Evolutionary conservation across 2,888 invertebrate species (phyloP), one percentile per base, ranked within the genome.

Genomic region (Teleiodes luculella): DNA sequence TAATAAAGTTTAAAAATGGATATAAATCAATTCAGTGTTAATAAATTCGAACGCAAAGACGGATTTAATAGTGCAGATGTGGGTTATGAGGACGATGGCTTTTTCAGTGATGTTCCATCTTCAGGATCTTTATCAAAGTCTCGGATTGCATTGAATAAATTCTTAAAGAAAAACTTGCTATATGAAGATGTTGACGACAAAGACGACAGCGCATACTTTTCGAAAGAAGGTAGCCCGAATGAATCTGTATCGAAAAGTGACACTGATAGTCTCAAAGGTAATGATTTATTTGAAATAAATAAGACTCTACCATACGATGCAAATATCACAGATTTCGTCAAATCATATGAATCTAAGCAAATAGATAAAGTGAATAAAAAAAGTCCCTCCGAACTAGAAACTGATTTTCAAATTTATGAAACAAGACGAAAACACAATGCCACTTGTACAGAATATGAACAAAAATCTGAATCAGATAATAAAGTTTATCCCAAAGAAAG

Each of bases 201-300:
- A 20, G 62, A 71, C 47, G 88, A 89, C 56, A 72, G 72, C 52
- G 83, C 80, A 18, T 88, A 86, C 64, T 87, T 83, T 67, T 84
- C 88, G 30, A 87, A 87, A 64, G 87, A 87, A 67, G 85, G 77
- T 48, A 87, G 83, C 54, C 87, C 88, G 11, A 84, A 80, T 59
- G 77, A 86, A 57, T 82, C 80, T 35, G 74, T 77, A 39, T 69
- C 66, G 14, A 86, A 83, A 74, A 80, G 74, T 68, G 86, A 87
- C 64, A 74, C 83, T 1, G 85, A 86, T 37, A 83, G 86, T 64
- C 49, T 75, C 47, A 76, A 66, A 67, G 85, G 84, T 57, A 47
- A 16, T 33, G 47, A 47, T 0, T 47, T 20, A n/a, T 13, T 24
- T 43, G 7, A 13, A 24, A 28, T 28, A 43, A 43, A 43, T 24